Conservation (phyloP, 1,140 invertebrate genomes). For the Microplitis mediator region DNA sequence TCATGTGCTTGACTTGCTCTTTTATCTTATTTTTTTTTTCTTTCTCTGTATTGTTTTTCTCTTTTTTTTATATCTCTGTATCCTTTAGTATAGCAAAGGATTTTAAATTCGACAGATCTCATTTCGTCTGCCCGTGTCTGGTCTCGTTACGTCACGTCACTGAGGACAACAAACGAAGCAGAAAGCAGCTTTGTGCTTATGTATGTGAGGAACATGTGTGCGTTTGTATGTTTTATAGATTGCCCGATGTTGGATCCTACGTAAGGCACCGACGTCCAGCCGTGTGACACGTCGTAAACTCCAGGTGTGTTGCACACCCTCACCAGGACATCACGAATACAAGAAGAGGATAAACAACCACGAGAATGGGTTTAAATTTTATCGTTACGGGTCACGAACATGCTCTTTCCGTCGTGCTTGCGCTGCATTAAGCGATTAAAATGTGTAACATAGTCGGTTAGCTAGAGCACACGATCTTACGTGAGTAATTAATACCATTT, state of each 20-base stretch:
- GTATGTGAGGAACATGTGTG: too few species aligned
- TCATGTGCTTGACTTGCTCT: background rate
- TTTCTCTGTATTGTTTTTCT: background rate
- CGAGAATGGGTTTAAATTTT: constrained; percentile 17
- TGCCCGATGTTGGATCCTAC: background rate
- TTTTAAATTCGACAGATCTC: constrained; percentile 14
- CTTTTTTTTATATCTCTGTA: background rate
- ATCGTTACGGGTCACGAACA: constrained; percentile 29
- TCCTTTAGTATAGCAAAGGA: background rate
- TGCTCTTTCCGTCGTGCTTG: constrained; percentile 11
- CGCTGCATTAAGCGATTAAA: constrained; percentile 24
- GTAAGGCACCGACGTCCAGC: constrained; percentile 19
- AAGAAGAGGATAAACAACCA: constrained; percentile 4
- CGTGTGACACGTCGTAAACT: constrained; percentile 33
- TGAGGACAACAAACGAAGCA: constrained; percentile 1
- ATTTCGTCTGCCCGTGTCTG: background rate
- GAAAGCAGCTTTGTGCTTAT: background rate
- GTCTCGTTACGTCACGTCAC: constrained; percentile 8
- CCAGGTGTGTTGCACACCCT: constrained; percentile 14
- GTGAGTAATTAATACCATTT: too few species aligned
- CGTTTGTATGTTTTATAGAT: too few species aligned
- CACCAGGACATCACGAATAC: background rate
- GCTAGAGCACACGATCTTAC: background rate
- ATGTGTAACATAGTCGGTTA: constrained; percentile 2
- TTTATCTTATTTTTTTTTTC: background rate